A percentile compares a stretch with the other conserved stretches of the same genome.
phyloP scores from a whole-genome alignment of 1,140 invertebrate species.

The Drosophila elegans region DNA sequence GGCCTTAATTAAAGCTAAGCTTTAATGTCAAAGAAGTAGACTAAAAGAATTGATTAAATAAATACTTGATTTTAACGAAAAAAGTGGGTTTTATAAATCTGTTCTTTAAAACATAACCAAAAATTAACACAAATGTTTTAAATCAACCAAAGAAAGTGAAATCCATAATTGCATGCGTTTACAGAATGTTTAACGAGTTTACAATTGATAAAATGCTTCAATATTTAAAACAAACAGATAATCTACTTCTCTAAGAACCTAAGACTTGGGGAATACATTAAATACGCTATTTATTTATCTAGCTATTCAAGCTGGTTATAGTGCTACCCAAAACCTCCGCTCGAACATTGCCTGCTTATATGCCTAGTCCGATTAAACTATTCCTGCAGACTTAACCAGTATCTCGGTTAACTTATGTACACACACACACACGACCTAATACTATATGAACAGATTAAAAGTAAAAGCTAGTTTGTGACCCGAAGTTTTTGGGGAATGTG shows the following conservation, averaged over 20 bases:
- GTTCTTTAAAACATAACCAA: background rate
- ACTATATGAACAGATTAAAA: slow-evolving; percentile 34
- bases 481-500: slow-evolving; percentile 58
- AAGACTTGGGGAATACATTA: background rate
- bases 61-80: no score
- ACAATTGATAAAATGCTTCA: background rate
- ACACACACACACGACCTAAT: slow-evolving; percentile 8
- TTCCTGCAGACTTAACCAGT: slow-evolving; percentile 38
- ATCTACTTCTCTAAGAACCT: background rate
- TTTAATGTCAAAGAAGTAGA: no score
- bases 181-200: background rate
- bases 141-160: background rate
- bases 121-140: background rate
- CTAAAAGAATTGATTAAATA: no score
- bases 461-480: slow-evolving; percentile 56
- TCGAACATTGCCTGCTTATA: slow-evolving; percentile 1
- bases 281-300: background rate
- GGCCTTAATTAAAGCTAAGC: background rate
- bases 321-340: background rate
- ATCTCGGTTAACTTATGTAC: slow-evolving; percentile 10
- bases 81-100: background rate
- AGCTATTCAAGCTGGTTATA: background rate
- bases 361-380: slow-evolving; percentile 24
- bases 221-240: background rate
- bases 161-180: background rate